Base-by-base conservation (phyloP, 37 sponge, comb jelly and placozoan genomes). In the Eunapius fragilis region DNA sequence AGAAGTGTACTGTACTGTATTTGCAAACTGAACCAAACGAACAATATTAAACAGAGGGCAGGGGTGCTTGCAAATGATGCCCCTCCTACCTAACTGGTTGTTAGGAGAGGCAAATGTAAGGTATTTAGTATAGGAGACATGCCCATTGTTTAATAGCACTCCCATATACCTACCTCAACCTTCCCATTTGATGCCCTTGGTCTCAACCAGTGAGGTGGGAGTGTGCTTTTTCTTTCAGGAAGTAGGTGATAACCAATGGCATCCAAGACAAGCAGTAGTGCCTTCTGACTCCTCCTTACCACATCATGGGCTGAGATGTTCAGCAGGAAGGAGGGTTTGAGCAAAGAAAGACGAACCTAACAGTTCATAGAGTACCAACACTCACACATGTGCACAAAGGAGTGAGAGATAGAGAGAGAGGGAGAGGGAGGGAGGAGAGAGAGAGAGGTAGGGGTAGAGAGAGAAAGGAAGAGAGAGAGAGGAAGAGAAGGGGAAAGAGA, bases 291-390 rank as follows among this genome's bases (percentile, higher is more conserved):
- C 7, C 27, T 47, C n/a, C 31, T 37, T 25, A 86, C 75, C 79
- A 91, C 36, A 31, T 67, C 30, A 27, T 76, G 68, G 45, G 77
- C 78, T 0, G 26, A 2, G 13, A 86, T 87, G 58, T 91, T 87
- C 33, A 77, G 78, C 23, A 91, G 23, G 72, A 41, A 86, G 22
- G 87, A 72, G 3, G 78, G 67, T 14, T 34, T 22, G 9, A 91
- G 58, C 26, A 91, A 50, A 25, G 91, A 83, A 30, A 91, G 80
- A 0, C 87, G 77, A 26, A 91, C 91, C 91, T 91, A 78, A 6
- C 25, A 24, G 36, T 13, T 31, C 7, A 31, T 34, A 76, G 6
- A 13, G 25, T 25, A 22, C 11, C 7, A 37, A 27, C 31, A 33
- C 33, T 11, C 47, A 45, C 47, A 45, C 47, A 81, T 31, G 31